These are phyloP conservation scores for Stegastes partitus DNA, from an alignment of 2,113 vertebrate genomes.

Conservation along the genomic window DNA sequence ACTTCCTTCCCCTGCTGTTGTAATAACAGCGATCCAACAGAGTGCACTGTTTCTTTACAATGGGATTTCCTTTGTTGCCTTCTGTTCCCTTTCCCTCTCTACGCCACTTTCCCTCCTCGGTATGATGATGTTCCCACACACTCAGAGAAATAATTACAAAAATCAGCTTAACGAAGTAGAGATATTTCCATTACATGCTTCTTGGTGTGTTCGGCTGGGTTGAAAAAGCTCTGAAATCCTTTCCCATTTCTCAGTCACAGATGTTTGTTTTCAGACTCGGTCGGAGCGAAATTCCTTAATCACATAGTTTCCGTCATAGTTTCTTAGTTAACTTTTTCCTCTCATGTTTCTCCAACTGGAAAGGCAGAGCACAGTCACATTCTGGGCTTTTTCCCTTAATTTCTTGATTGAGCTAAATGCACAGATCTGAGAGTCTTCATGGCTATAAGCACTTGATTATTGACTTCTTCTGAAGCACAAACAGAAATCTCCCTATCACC, in stretches of 20 bases:
- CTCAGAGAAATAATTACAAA: conserved; percentile 71
- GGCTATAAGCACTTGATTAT: conserved; percentile 60
- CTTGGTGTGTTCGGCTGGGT: conserved; percentile 47
- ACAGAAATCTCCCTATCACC: conserved; percentile 49
- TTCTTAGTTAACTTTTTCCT: conserved; percentile 49
- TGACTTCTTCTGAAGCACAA: conserved; percentile 63
- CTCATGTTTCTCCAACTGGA: conserved; percentile 46
- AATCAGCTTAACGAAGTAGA: conserved; percentile 77
- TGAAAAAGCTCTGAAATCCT: conserved; percentile 62
- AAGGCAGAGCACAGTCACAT: conserved; percentile 1
- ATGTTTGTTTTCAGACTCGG: conserved; percentile 58
- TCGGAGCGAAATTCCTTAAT: conserved; percentile 51
- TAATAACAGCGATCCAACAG: conserved; percentile 72
- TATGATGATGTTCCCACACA: conserved; percentile 38
- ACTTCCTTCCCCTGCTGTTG: conserved; percentile 18
- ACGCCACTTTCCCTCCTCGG: conserved; percentile 11
- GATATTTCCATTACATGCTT: conserved; percentile 76
- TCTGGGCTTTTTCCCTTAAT: conserved; percentile 6
- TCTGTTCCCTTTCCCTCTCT: conserved; percentile 1
- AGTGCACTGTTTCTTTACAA: conserved; percentile 75
- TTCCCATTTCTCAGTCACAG: conserved; percentile 46
- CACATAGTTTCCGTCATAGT: conserved; percentile 39
- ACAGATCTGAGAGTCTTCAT: conserved; percentile 35
- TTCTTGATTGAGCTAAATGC: conserved; percentile 35
- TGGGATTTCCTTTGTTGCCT: conserved; percentile 25